These are phyloP conservation scores for Drosophila subsilvestris DNA, from an alignment of 2,888 invertebrate genomes.

Conservation along the genomic window DNA sequence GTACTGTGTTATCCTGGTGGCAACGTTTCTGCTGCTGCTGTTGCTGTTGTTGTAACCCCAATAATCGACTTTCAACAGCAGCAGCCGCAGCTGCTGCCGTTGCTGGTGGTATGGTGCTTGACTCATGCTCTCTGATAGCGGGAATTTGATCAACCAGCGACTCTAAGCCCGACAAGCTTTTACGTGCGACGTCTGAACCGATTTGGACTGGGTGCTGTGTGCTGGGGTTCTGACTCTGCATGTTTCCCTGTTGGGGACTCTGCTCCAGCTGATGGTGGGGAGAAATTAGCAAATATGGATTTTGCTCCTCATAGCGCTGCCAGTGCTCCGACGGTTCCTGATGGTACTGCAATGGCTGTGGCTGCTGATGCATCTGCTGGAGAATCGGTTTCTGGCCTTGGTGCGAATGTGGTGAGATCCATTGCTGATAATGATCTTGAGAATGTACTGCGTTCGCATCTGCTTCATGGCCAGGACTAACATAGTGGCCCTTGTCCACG, in stretches of 20 bases:
- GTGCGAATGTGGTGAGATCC: conserved; percentile 48
- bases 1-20: conserved; percentile 26
- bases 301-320: conserved; percentile 60
- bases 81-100: conserved; percentile 69
- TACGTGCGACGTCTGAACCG: conserved; percentile 90
- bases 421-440: conserved; percentile 64
- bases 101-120: conserved; percentile 54
- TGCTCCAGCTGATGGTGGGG: conserved; percentile 64
- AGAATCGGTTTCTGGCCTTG: conserved; percentile 40
- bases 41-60: conserved; percentile 66
- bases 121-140: conserved; percentile 91
- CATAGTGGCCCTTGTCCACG: conserved; percentile 46
- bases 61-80: conserved; percentile 73
- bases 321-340: conserved; percentile 51
- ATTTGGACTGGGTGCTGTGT: conserved; percentile 21
- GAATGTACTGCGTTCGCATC: conserved; percentile 31
- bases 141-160: conserved; percentile 96
- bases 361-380: conserved; percentile 10
- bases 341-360: conserved; percentile 26
- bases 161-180: conserved; percentile 93
- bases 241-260: conserved; percentile 39
- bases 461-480: conserved; percentile 43
- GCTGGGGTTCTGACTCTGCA: conserved; percentile 5
- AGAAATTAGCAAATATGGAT: conserved; percentile 50
- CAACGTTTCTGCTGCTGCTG: conserved; percentile 48